Base-by-base conservation (phyloP, 2,888 invertebrate genomes). In the Rhagonycha lutea region DNA sequence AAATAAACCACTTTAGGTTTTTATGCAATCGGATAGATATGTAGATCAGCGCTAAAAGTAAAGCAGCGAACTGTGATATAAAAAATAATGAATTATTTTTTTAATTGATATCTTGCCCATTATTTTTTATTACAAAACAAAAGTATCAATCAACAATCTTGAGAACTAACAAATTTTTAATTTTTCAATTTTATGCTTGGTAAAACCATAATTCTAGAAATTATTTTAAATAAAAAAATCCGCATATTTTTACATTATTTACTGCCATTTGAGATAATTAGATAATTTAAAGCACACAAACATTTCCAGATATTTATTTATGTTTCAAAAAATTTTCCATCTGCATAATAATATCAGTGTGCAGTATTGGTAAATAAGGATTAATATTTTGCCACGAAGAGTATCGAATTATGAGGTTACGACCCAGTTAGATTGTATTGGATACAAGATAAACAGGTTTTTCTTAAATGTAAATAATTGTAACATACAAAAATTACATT, bases 371-470 rank as follows among this genome's bases (percentile, higher is more conserved):
- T 24, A 65, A 65, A 65, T 65, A 65, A 24, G 63, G 63, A 24
- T 65, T 23, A 23, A 12, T 47, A 4, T 47, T 47, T 47, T 47
- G n/a, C n/a, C 47, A 47, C 47, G 5, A n/a, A 4, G 7, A 7
- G 47, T 65, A 65, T 26, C 26, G 23, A 24, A 28, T 23, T 70
- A 63, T 73, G 73, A 76, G 76, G 74, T 70, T 76, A 72, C 61
- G 74, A 74, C 76, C 76, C 26, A 76, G 70, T 71, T 76, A 67
- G 70, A 26, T 73, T 62, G 68, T 68, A 74, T 73, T 73, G 68
- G 69, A 70, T 70, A 67, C 67, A 73, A 68, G 71, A 69, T 47
- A 76, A 76, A 76, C 76, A 63, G 71, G 76, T 76, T 76, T 76
- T 68, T 76, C 69, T 14, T 65, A 71, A 71, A 62, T 71, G 32